Percentiles rank a stretch among this genome's conserved stretches.
phyloP scores from a whole-genome alignment of 2,113 vertebrate species.

The Pongo abelii region DNA sequence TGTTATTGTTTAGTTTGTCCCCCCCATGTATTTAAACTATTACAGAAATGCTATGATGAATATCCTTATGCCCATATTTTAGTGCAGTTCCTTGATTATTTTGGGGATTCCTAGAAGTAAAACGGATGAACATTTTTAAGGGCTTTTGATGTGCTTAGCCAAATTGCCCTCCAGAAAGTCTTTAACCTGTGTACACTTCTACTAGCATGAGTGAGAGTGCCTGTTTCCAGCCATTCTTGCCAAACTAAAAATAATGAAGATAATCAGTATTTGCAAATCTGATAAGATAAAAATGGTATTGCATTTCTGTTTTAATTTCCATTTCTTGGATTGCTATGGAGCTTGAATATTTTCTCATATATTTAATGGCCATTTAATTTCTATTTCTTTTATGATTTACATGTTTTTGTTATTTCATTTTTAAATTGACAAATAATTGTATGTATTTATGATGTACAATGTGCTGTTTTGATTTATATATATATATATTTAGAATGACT shows the following conservation, averaged over 20 bases:
- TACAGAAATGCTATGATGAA: background rate
- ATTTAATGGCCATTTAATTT: conserved; percentile 39
- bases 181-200: background rate
- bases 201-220: background rate
- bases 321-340: background rate
- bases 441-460: background rate
- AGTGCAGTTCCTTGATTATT: background rate
- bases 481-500: background rate
- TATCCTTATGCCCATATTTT: background rate
- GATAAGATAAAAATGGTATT: background rate
- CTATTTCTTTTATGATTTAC: background rate
- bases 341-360: conserved; percentile 2
- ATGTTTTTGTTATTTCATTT: background rate
- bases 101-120: background rate
- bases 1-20: background rate
- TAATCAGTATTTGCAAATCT: background rate
- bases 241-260: conserved; percentile 1
- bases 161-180: background rate
- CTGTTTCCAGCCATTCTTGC: background rate
- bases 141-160: background rate
- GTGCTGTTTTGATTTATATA: background rate
- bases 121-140: background rate
- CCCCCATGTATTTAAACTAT: background rate
- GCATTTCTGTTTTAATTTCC: background rate
- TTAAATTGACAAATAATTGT: background rate